Percentiles rank a stretch among this genome's conserved stretches.
These are phyloP conservation scores for Campylomormyrus tamandua DNA, from an alignment of 2,113 vertebrate genomes.

Conservation along the genomic window DNA sequence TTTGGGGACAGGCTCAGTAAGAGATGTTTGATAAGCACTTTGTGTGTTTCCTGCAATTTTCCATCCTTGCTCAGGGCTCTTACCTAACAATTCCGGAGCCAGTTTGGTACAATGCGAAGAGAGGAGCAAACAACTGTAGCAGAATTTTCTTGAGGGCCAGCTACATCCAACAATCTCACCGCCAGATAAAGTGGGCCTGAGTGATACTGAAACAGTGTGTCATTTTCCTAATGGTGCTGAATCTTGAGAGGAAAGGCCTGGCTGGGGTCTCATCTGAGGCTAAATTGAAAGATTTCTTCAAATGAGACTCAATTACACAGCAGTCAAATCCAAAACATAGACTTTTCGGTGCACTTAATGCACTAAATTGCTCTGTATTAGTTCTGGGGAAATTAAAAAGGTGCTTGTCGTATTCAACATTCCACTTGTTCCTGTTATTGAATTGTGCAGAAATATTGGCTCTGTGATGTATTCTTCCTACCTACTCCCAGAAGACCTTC, in stretches of 20 bases:
- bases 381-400: slow-evolving; percentile 27
- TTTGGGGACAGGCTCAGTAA: neutral
- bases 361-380: slow-evolving; percentile 43
- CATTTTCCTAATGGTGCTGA: slow-evolving; percentile 46
- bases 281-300: slow-evolving; percentile 48
- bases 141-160: neutral
- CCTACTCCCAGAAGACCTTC: slow-evolving; percentile 15
- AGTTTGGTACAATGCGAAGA: neutral
- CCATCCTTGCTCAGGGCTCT: neutral
- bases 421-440: slow-evolving; percentile 1
- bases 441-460: slow-evolving; percentile 15
- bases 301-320: slow-evolving; percentile 55
- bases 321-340: slow-evolving; percentile 47
- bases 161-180: neutral
- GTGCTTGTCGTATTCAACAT: slow-evolving; percentile 7
- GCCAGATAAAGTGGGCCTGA: neutral
- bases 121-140: neutral
- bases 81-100: neutral
- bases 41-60: neutral
- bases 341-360: slow-evolving; percentile 44
- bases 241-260: slow-evolving; percentile 39
- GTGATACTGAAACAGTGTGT: slow-evolving; percentile 25
- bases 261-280: slow-evolving; percentile 42
- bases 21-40: neutral
- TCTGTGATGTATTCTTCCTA: slow-evolving; percentile 6